phyloP scores from a whole-genome alignment of 2,113 vertebrate genomes.

The Equus quagga region DNA sequence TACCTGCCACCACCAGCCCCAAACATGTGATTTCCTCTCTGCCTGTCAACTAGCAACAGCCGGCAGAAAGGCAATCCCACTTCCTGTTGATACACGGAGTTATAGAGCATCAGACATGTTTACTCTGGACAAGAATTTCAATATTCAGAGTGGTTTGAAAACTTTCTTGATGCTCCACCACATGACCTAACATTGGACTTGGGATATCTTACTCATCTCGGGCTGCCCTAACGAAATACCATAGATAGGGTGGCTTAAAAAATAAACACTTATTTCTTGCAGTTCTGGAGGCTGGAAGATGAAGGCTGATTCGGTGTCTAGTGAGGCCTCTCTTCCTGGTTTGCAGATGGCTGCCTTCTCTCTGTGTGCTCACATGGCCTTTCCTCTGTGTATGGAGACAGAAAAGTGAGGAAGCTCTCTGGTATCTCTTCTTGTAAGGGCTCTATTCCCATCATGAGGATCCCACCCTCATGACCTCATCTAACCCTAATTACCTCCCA shows the following conservation, averaged over 20 bases:
- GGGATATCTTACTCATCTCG: no score
- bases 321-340: not conserved
- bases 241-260: not conserved
- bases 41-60: not conserved
- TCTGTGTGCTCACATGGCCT: accelerated
- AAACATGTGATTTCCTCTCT: not conserved
- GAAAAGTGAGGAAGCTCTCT: not conserved
- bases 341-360: not conserved
- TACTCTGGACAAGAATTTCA: no score
- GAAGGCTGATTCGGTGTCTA: not conserved
- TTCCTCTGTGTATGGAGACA: not conserved
- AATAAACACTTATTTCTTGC: accelerated
- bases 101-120: not conserved
- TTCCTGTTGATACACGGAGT: not conserved
- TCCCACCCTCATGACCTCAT: no score
- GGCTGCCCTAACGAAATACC: not conserved
- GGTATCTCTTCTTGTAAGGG: not conserved
- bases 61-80: not conserved
- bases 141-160: no score
- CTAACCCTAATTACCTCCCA: not conserved
- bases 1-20: not conserved
- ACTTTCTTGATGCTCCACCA: not conserved
- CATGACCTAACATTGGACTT: not conserved
- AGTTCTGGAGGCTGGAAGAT: not conserved
- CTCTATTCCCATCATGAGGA: no score